Evolutionary conservation across 2,797 vertebrate species (phyloP).

Genomic region (Acomys russatus): DNA sequence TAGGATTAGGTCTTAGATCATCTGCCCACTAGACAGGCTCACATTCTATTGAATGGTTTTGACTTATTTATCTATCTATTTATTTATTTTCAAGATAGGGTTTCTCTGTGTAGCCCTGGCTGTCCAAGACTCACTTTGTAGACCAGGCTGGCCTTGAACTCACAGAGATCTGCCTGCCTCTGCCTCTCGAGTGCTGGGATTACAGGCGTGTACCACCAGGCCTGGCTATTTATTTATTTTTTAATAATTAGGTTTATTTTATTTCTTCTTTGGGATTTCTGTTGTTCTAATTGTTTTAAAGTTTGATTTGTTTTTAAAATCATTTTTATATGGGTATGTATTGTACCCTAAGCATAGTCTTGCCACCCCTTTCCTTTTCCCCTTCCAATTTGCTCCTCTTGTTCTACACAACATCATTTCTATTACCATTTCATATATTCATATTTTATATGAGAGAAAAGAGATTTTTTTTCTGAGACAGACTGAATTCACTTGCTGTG

Average conservation of each 20-base stretch:
- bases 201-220: no score
- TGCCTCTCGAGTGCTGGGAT: no score
- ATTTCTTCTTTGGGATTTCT: background rate
- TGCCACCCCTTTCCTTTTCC: background rate
- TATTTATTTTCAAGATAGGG: no score
- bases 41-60: background rate
- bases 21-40: background rate
- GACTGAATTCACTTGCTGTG: background rate
- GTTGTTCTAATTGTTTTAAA: background rate
- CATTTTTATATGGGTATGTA: background rate
- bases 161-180: no score
- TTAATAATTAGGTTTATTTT: background rate
- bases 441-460: background rate
- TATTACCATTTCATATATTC: background rate
- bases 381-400: background rate
- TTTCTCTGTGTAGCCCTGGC: no score
- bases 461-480: background rate
- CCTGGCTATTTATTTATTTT: background rate
- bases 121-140: no score
- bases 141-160: no score
- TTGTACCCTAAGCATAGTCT: background rate
- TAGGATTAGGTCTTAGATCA: slow-evolving; percentile 12
- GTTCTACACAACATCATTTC: background rate
- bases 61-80: no score
- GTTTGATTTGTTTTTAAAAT: background rate